Evolutionary conservation across 2,113 vertebrate species (phyloP), one percentile per base, ranked within the genome.

Genomic region (Eulemur macaco): DNA sequence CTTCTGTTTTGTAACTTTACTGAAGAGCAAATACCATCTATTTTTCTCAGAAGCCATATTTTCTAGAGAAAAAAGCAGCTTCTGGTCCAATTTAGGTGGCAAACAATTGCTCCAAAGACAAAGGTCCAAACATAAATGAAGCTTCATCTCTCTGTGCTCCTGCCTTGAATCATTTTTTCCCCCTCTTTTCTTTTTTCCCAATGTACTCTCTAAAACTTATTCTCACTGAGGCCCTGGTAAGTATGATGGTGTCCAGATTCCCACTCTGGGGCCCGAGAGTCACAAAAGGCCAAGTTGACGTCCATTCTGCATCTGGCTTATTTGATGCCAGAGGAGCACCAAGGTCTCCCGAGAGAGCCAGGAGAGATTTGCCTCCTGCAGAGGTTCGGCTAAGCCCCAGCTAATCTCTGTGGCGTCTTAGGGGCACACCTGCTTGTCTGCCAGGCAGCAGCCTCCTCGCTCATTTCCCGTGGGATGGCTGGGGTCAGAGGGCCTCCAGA

Each of bases 321-420:
- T 96, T 95, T 94, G 89, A 90, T 83, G 63, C 94, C 50, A 58
- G 81, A 90, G 86, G 85, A 93, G 82, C 0, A 1, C 54, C 18
- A 17, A 74, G 73, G 95, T 95, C 95, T 90, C 90, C 86, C 2
- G 90, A 90, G 95, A 89, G 74, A 86, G 92, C 50, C 94, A 96
- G 93, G 95, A 78, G 82, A 96, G 97, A 93, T 96, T 84, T 96
- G 97, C 97, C 95, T 96, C 93, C 97, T 86, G 95, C 93, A 52
- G 97, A 76, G 93, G 95, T 94, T 54, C 94, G 97, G 94, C 58
- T 98, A 95, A 97, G 88, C 96, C 96, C 60, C 93, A 84, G 97
- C 94, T 98, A 97, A 97, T 98, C 97, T 97, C 93, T 83, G 42
- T 66, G 91, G 86, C 80, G 95, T 94, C 97, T 97, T 76, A 91